Evolutionary conservation across 2,113 vertebrate genomes (phyloP).

Genomic region (Bos indicus): DNA sequence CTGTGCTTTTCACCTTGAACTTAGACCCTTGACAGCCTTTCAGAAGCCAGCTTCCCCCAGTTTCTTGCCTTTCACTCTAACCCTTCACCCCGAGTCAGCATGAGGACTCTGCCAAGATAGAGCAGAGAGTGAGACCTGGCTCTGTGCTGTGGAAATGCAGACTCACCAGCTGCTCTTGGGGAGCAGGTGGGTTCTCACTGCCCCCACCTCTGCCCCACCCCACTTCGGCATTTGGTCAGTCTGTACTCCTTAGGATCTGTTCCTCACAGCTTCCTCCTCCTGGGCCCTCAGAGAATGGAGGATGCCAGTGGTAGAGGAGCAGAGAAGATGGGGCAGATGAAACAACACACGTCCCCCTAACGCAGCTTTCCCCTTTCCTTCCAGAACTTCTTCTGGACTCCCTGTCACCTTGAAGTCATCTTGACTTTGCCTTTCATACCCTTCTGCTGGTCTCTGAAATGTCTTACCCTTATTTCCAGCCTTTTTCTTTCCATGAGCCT

Average conservation of each 20-base stretch:
- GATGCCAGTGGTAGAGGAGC: not conserved
- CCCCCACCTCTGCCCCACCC: not conserved
- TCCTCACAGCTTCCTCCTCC: not conserved
- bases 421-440: not conserved
- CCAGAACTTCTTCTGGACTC: not conserved
- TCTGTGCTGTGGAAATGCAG: not conserved
- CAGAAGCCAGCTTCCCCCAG: not conserved
- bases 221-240: accelerated
- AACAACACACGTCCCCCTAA: not conserved
- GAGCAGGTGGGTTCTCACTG: not conserved
- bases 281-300: not conserved
- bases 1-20: not conserved
- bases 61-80: not conserved
- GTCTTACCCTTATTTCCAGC: not conserved
- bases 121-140: not conserved
- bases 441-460: not conserved
- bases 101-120: not conserved
- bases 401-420: not conserved
- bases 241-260: accelerated
- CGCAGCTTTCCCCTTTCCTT: not conserved
- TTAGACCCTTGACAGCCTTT: not conserved
- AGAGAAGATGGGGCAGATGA: not conserved
- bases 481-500: not conserved
- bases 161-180: not conserved
- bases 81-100: not conserved